Base-by-base conservation (phyloP, 2,888 invertebrate species). In the Troglohyphantes excavatus region DNA sequence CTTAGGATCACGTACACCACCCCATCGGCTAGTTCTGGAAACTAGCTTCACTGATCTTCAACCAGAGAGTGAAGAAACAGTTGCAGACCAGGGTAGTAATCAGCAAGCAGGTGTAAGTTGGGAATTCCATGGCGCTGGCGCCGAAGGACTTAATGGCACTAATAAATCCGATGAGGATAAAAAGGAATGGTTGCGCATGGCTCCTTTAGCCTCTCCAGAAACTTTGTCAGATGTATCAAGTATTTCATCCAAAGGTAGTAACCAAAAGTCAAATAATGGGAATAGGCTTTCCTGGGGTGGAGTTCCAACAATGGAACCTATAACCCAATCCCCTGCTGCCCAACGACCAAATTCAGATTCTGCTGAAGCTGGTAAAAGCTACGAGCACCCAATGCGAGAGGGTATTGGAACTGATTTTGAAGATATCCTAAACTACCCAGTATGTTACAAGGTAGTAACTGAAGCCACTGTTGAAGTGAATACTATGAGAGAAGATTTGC, bases 161-260 rank as follows among this genome's bases (percentile, higher is more conserved):
- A 78, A 84, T n/a, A 61, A 79, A 89, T 90, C 59, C 91, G 91
- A 39, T 90, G 63, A 79, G 9, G 90, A 91, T 19, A 90, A 85
- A 23, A 90, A 91, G 73, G 91, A 91, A 21, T 96, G 95, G 95
- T 94, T 95, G 91, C 95, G 96, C 0, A 93, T 95, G 90, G 97
- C 97, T 0, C 97, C 97, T 0, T 93, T 97, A 26, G 97, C 97
- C 11, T 96, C 96, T 78, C 97, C 97, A 0, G 97, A 97, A 93
- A 96, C 96, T 0, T 93, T 97, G 17, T 97, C 96, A 0, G 97
- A 97, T 93, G 95, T 96, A n/a, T 96, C 96, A 2, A 96, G 96
- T 93, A 95, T 96, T 82, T 95, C 96, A 92, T 96, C 96, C 27
- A 94, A 96, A 76, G 91, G 92, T 13, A 92, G 92, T 63, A 81